phyloP scores from a whole-genome alignment of 1,140 invertebrate species.

The Parapsyche elsis region DNA sequence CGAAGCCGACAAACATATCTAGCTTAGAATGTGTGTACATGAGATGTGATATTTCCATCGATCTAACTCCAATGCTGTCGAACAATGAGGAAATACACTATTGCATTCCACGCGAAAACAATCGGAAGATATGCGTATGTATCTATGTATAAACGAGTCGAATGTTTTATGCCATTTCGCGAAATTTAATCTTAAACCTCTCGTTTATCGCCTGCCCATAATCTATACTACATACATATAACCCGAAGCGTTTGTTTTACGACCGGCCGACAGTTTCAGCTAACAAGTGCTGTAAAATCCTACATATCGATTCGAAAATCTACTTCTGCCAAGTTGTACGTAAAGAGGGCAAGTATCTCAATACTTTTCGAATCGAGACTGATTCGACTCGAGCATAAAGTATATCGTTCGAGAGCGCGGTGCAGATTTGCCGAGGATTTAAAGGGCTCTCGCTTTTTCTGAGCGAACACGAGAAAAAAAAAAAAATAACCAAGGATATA shows the following conservation, averaged over 20 bases:
- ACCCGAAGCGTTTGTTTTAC: conserved; percentile 35
- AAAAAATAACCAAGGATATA: too few relatives aligned
- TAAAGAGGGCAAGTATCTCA: background rate
- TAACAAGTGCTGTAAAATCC: conserved; percentile 28
- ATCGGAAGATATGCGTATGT: background rate
- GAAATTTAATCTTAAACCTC: conserved; percentile 36
- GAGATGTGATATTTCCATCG: background rate
- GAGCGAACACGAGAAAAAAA: background rate
- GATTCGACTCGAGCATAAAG: too few relatives aligned
- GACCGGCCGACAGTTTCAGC: conserved; percentile 15
- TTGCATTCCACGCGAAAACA: background rate
- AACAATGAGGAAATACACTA: background rate
- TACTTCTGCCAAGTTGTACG: background rate
- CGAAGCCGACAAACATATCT: background rate
- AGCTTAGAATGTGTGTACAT: too few relatives aligned
- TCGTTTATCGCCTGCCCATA: conserved; percentile 22
- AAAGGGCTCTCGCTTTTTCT: conserved; percentile 3
- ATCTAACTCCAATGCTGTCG: background rate
- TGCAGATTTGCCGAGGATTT: conserved; percentile 11
- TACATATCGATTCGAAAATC: conserved; percentile 12
- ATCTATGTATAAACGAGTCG: background rate
- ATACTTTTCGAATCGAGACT: conserved; percentile 9
- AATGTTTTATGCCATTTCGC: conserved; percentile 19
- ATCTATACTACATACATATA: background rate
- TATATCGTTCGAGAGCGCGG: background rate